Evolutionary conservation across 2,113 vertebrate genomes (phyloP).

Genomic region (Lonchura striata): DNA sequence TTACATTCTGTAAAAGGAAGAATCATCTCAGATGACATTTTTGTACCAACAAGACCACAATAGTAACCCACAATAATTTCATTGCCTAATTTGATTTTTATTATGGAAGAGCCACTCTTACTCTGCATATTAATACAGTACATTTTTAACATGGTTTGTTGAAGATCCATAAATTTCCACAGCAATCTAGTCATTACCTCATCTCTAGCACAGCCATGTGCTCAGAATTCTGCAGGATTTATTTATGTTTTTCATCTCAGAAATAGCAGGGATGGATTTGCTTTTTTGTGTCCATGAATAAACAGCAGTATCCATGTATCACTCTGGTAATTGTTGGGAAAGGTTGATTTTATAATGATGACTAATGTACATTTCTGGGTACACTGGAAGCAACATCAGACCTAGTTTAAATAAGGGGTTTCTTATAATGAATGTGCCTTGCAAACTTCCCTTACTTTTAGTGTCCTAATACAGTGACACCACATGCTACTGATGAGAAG

Average conservation of each 20-base stretch:
- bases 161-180: slow-evolving; percentile 6
- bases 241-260: neutral
- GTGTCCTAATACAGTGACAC: neutral
- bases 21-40: neutral
- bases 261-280: neutral
- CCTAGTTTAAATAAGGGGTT: neutral
- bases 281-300: neutral
- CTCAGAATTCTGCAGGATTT: slow-evolving; percentile 17
- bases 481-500: neutral
- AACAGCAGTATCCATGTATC: neutral
- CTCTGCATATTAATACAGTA: neutral
- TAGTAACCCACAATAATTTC: neutral
- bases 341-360: neutral
- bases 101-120: neutral
- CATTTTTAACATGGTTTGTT: neutral
- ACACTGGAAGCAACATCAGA: neutral
- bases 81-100: neutral
- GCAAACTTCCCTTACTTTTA: neutral
- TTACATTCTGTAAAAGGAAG: neutral
- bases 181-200: slow-evolving; percentile 5
- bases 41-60: neutral
- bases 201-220: neutral
- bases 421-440: neutral
- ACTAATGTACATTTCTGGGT: neutral
- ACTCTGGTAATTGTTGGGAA: neutral